Percentiles rank a stretch among this genome's conserved stretches.
These are phyloP conservation scores for Coturnix japonica DNA, from an alignment of 2,113 vertebrate species.

Conservation along the genomic window DNA sequence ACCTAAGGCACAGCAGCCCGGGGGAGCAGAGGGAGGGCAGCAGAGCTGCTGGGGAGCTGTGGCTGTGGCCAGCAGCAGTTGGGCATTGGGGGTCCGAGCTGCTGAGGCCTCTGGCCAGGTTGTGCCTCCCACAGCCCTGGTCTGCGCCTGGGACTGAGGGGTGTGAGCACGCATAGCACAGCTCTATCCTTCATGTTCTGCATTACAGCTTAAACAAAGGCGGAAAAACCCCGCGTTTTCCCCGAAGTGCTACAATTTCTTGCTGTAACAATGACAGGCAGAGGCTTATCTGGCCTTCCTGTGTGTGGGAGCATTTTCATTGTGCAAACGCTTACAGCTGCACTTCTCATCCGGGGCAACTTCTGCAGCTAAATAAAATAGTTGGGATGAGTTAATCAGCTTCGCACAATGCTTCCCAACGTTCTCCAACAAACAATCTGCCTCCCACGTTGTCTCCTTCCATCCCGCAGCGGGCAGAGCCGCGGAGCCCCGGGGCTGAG, in stretches of 20 bases:
- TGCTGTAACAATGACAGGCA: not conserved
- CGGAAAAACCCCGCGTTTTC: slow-evolving; percentile 15
- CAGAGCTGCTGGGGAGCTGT: not conserved
- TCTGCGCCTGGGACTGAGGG: not conserved
- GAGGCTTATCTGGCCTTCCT: not conserved
- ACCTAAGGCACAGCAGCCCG: not conserved
- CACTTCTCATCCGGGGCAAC: not conserved
- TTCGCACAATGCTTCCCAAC: not conserved
- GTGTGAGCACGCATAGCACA: not conserved
- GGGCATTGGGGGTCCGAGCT: not conserved
- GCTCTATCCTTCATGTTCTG: not conserved
- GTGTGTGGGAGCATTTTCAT: not conserved
- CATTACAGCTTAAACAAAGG: slow-evolving; percentile 15
- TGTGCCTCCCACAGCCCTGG: not conserved
- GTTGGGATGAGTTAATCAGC: slow-evolving; percentile 10
- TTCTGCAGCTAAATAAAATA: slow-evolving; percentile 12
- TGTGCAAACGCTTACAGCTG: not conserved
- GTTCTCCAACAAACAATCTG: not conserved
- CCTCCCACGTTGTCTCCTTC: slow-evolving; percentile 8
- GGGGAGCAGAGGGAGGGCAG: not conserved
- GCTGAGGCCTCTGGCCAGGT: not conserved
- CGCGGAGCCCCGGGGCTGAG: not conserved
- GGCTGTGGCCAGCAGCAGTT: not conserved
- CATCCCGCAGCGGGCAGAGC: not conserved
- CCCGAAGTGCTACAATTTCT: not conserved